Base-by-base conservation (phyloP, 2,113 vertebrate species). In the Nyctibius bracteatus region DNA sequence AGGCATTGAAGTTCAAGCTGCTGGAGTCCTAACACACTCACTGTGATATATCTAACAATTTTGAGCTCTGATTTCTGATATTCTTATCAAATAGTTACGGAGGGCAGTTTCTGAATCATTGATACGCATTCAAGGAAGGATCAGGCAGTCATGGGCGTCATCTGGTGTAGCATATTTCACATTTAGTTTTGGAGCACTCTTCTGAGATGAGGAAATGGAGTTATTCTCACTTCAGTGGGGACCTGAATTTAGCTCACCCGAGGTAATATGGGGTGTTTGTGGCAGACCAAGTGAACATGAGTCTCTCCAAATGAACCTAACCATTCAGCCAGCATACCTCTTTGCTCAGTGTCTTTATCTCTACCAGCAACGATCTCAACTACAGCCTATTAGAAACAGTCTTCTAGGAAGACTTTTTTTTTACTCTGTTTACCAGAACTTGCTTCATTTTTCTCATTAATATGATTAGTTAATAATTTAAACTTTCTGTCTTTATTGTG, bases 51-150 rank as follows among this genome's bases (percentile, higher is more conserved):
- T 59, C 41, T 43, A 54, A 11, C 23, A 14, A 28, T 47, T 71
- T 8, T 55, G 44, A n/a, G n/a, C n/a, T n/a, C n/a, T n/a, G n/a
- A n/a, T n/a, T n/a, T n/a, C n/a, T n/a, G n/a, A n/a, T n/a, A n/a
- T n/a, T n/a, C 70, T 30, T 68, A 47, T 9, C 14, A 31, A 51
- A 35, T 21, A 9, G 57, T 44, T 82, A 20, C 6, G 14, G 35
- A 85, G n/a, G 8, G 39, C 37, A 67, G 35, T 75, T 68, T 63
- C 35, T 80, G 58, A 88, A 30, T 79, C 52, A 16, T 39, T 72
- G 33, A 10, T 22, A 9, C 0, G 5, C 11, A 3, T 63, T 63
- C 0, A 5, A 43, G 66, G 55, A 47, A 72, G 23, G 27, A 63
- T 55, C 0, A 0, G 37, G 51, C 51, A 46, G 51, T 37, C 18